Percentiles rank a stretch among this genome's conserved stretches.
phyloP scores from a whole-genome alignment of 2,797 vertebrate species.

The Gastrophryne carolinensis region DNA sequence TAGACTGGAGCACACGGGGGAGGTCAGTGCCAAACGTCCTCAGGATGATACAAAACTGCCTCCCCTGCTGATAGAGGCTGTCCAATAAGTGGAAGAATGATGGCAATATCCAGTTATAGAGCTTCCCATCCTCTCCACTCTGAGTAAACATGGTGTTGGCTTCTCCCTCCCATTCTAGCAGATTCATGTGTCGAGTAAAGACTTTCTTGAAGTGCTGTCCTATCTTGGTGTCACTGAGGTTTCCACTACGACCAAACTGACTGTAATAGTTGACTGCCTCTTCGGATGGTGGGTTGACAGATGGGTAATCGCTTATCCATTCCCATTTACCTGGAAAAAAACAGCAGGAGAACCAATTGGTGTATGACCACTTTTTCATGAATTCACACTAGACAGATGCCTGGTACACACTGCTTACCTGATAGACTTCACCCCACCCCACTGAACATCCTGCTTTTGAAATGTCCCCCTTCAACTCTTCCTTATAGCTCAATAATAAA shows the following conservation, averaged over 20 bases:
- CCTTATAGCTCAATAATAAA: no score
- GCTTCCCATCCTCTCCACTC: constrained; percentile 66
- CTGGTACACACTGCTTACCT: no score
- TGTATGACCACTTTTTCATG: no score
- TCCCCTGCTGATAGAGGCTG: constrained; percentile 66
- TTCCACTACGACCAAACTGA: constrained; percentile 69
- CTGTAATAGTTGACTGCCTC: constrained; percentile 76
- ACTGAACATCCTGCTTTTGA: no score
- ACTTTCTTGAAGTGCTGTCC: constrained; percentile 71
- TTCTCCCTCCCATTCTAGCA: constrained; percentile 76
- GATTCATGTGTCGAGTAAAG: constrained; percentile 70
- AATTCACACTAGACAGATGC: no score
- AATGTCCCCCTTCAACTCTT: no score
- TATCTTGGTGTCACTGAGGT: constrained; percentile 68
- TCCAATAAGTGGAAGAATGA: constrained; percentile 84
- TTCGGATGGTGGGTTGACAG: constrained; percentile 71
- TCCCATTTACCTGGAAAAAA: constrained; percentile 78
- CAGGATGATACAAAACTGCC: constrained; percentile 76
- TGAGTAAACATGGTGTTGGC: constrained; percentile 69
- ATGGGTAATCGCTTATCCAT: constrained; percentile 78
- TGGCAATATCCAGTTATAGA: constrained; percentile 85
- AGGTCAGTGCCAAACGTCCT: constrained; percentile 84
- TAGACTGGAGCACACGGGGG: constrained; percentile 66
- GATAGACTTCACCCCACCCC: no score
- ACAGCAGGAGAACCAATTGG: no score